Evolutionary conservation across 2,113 vertebrate species (phyloP), one percentile per base, ranked within the genome.

Genomic region (Kryptolebias marmoratus): DNA sequence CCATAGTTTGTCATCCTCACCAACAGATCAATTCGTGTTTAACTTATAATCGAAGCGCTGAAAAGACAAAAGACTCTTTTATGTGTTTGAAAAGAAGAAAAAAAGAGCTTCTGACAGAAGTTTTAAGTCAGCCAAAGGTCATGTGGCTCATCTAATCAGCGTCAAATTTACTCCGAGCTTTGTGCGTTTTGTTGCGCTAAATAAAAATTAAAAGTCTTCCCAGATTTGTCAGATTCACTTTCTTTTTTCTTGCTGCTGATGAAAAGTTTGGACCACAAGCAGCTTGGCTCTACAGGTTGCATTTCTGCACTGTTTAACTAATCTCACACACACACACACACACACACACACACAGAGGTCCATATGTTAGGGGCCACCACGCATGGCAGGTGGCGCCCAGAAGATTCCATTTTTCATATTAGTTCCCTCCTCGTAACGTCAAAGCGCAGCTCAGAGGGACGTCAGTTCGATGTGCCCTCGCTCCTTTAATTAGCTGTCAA

Each of bases 401-500:
- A 67, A 73, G 80, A 60, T 70, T 75, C 80, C 64, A 81, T 71
- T 84, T 82, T 79, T 76, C 64, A 82, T 78, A 42, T 42, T 42
- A 73, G 77, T 54, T 65, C 62, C 50, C 58, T 72, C 77, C 61
- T 36, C 36, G 60, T 55, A 30, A 67, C 80, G 68, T 87, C 74
- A 89, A 86, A 93, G 93, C 92, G 80, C 91, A 87, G 80, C 84
- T 90, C 90, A 90, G 93, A 95, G 94, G 93, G 93, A 95, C 90
- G 94, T 97, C 96, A 96, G 92, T 94, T 93, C 92, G 93, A 95
- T 96, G 95, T 95, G 95, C 94, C 95, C 93, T 94, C 93, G 90
- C 94, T 92, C 94, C 93, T 94, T 93, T 97, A 98, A 98, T 98
- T 98, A 98, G 97, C 97, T 97, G 97, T 98, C 97, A 98, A 96